phyloP scores from a whole-genome alignment of 2,113 vertebrate species.

The Ctenomys sociabilis region DNA sequence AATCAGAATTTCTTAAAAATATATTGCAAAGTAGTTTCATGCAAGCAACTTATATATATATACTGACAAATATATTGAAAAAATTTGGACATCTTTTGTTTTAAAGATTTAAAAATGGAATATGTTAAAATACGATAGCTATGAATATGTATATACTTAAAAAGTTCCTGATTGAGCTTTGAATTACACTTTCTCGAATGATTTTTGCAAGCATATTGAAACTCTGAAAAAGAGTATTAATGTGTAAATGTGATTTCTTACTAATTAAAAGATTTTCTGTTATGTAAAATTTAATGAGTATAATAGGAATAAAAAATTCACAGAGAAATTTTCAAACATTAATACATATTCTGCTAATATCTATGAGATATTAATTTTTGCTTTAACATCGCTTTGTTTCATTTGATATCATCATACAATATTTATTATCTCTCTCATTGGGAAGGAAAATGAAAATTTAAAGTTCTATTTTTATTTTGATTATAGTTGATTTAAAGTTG shows the following conservation, averaged over 20 bases:
- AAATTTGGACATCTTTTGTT: neutral
- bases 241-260: neutral
- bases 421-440: slow-evolving; percentile 2
- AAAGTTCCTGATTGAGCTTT: neutral
- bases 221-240: slow-evolving; percentile 28
- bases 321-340: neutral
- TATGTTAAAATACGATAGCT: neutral
- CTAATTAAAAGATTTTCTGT: neutral
- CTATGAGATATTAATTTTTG: slow-evolving; percentile 29
- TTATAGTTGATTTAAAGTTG: neutral
- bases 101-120: neutral
- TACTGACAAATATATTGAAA: neutral
- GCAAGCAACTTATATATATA: neutral
- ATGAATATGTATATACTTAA: neutral
- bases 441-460: slow-evolving; percentile 13
- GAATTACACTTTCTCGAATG: neutral
- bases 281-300: slow-evolving; percentile 11
- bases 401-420: neutral
- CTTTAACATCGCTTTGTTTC: slow-evolving; percentile 14
- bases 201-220: neutral
- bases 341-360: neutral
- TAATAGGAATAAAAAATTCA: slow-evolving; percentile 33
- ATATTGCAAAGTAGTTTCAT: neutral
- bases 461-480: slow-evolving; percentile 15
- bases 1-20: neutral